Evolutionary conservation across 1,140 invertebrate species (phyloP).

Genomic region (Ips typographus): DNA sequence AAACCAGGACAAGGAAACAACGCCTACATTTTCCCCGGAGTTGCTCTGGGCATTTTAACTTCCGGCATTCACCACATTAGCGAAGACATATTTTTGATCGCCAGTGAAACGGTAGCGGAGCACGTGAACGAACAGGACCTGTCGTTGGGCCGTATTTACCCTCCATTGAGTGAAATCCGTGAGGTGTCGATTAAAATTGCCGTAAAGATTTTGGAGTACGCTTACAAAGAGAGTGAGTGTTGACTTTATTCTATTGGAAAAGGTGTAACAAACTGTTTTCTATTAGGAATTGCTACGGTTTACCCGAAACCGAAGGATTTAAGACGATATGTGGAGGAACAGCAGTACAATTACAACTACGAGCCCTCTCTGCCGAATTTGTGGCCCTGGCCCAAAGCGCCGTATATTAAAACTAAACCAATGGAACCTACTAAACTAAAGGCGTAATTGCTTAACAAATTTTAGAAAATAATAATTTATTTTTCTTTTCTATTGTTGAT

Average conservation of each 20-base stretch:
- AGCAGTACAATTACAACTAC: slow-evolving; percentile 80
- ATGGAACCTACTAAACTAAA: slow-evolving; percentile 12
- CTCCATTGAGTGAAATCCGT: slow-evolving; percentile 84
- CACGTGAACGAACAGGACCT: slow-evolving; percentile 83
- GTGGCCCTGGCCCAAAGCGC: slow-evolving; percentile 71
- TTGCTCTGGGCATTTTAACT: slow-evolving; percentile 87
- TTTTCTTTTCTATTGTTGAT: no score
- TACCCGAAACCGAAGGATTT: slow-evolving; percentile 83
- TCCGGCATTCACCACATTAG: slow-evolving; percentile 85
- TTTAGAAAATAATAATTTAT: no score
- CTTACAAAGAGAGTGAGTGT: slow-evolving; percentile 75
- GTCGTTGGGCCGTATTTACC: slow-evolving; percentile 86
- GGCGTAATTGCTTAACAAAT: background rate
- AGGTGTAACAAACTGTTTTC: background rate
- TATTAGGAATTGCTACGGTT: slow-evolving; percentile 76
- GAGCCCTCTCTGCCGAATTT: slow-evolving; percentile 73
- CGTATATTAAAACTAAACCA: slow-evolving; percentile 58
- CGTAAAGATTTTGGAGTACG: slow-evolving; percentile 78
- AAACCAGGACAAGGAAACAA: slow-evolving; percentile 95
- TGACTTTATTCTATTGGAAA: background rate
- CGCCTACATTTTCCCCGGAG: slow-evolving; percentile 94
- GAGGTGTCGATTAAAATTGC: slow-evolving; percentile 90
- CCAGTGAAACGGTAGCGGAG: slow-evolving; percentile 82
- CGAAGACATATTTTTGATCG: slow-evolving; percentile 87
- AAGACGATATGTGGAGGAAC: slow-evolving; percentile 67